phyloP scores from a whole-genome alignment of 2,888 invertebrate species.

The Teinopalpus imperialis region DNA sequence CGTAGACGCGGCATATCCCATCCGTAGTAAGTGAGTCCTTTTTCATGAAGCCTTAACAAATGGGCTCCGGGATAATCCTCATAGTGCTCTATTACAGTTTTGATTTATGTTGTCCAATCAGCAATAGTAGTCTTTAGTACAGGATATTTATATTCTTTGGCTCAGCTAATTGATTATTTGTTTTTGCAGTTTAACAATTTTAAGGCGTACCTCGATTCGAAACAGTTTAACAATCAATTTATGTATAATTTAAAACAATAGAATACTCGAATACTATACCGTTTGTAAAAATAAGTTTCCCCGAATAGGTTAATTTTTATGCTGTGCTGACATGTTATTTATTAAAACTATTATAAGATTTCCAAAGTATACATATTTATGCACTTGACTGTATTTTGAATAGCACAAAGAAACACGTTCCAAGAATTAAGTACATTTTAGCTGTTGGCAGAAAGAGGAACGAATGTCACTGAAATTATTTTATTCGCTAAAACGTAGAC shows the following conservation, averaged over 20 bases:
- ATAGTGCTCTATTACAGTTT: conserved; percentile 8
- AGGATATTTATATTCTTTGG: background rate
- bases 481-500: conserved; percentile 7
- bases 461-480: conserved; percentile 15
- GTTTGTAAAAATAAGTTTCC: too few species aligned
- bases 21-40: conserved; percentile 17
- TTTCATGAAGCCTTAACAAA: conserved; percentile 55
- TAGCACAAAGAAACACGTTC: background rate
- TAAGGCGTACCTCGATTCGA: too few species aligned
- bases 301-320: too few species aligned
- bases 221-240: too few species aligned
- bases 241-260: too few species aligned
- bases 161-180: background rate
- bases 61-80: conserved; percentile 60
- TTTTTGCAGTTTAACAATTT: too few species aligned
- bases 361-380: background rate
- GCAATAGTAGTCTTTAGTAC: background rate
- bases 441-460: background rate
- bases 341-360: too few species aligned
- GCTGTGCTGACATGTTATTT: too few species aligned
- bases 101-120: conserved; percentile 14
- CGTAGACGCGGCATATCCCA: conserved; percentile 3
- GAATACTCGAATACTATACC: too few species aligned
- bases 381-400: background rate
- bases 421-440: conserved; percentile 10